These are phyloP conservation scores for Euphonia xanthogaster DNA, from an alignment of 2,797 vertebrate genomes.

Conservation along the genomic window DNA sequence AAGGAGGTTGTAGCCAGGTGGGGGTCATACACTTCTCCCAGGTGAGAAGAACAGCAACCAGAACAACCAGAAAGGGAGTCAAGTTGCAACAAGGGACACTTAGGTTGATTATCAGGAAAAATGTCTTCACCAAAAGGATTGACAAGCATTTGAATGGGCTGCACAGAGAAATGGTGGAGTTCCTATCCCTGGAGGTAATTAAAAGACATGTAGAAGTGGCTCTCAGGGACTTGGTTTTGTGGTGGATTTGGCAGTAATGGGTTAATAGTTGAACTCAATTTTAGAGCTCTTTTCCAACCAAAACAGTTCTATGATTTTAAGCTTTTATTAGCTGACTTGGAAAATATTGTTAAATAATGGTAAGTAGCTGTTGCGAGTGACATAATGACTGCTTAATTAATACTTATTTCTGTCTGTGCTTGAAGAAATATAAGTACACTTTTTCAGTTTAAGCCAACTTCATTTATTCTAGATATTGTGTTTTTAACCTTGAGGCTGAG, in stretches of 20 bases:
- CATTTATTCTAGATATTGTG: background rate
- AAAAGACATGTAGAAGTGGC: background rate
- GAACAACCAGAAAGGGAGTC: background rate
- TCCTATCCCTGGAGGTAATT: background rate
- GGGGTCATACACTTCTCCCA: rapidly evolving
- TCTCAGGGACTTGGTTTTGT: background rate
- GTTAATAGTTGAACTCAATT: background rate
- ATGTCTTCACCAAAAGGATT: background rate
- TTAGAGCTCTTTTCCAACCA: background rate
- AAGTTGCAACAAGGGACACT: background rate
- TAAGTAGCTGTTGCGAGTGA: background rate
- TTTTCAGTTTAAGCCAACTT: background rate
- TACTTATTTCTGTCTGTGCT: background rate
- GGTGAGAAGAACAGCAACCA: background rate
- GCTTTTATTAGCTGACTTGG: background rate
- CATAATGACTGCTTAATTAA: background rate
- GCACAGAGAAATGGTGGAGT: background rate
- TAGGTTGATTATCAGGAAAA: background rate
- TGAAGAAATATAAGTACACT: background rate
- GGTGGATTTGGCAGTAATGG: background rate
- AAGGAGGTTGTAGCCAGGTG: background rate
- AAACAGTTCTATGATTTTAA: background rate
- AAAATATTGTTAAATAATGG: background rate
- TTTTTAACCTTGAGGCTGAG: background rate
- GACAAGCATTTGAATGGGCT: background rate